Base-by-base conservation (phyloP, 1,140 invertebrate genomes). In the Trissolcus basalis region DNA sequence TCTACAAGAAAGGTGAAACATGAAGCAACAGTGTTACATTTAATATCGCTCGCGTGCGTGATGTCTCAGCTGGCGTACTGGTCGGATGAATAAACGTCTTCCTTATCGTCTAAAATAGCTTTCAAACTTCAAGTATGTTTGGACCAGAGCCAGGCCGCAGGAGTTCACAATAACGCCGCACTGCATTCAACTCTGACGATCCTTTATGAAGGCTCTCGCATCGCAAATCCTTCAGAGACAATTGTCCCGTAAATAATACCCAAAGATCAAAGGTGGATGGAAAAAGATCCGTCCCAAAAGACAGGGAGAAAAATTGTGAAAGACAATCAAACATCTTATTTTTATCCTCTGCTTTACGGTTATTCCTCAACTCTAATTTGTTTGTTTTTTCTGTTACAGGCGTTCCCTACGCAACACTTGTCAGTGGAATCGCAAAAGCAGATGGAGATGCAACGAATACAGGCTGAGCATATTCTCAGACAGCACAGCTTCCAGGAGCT, bases 401-500 rank as follows among this genome's bases (percentile, higher is more conserved):
- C 85, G 41, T 89, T 87, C 80, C 80, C 86, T 19, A 80, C 79
- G 58, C 87, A 87, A 61, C 87, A 87, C 63, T 83, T 88, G 83
- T 77, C 80, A 47, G 83, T 86, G 51, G 89, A 89, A 72, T 84
- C 86, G 60, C 88, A 90, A 69, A 89, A 89, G 64, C 88, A 90
- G 74, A 84, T 87, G 63, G 89, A 90, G 74, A 83, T 90, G 78
- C 89, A 90, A 70, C 86, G 88, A 68, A 78, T 90, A 78, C 90
- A 90, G 63, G 86, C 87, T 64, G 89, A 90, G 67, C 88, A 89
- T 51, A 80, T 90, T 61, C 86, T 89, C 65, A 86, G 89, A 54
- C 90, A 89, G 69, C 89, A 91, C 69, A 90, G 89, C 79, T 89
- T 91, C 32, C 90, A 91, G 70, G 90, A 91, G 76, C 75, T 91